phyloP scores from a whole-genome alignment of 1,140 invertebrate species.

The Campoletis sonorensis region DNA sequence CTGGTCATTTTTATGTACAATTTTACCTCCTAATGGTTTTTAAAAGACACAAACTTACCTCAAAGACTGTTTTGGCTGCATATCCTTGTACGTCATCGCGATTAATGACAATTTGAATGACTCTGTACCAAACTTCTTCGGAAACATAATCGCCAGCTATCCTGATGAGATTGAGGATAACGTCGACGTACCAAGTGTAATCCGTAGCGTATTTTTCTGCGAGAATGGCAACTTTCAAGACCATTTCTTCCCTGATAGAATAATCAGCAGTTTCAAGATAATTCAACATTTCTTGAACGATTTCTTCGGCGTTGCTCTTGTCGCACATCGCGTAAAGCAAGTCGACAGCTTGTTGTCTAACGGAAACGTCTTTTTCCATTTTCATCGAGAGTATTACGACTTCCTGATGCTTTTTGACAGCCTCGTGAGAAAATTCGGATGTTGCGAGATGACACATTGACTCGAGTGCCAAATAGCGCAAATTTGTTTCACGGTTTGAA shows the following conservation, averaged over 20 bases:
- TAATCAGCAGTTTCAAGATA: constrained; percentile 99
- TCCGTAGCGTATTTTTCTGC: constrained; percentile 99
- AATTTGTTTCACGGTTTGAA: constrained; percentile 98
- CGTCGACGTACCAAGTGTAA: constrained; percentile 99
- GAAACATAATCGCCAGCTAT: constrained; percentile 99
- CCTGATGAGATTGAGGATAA: constrained; percentile 99
- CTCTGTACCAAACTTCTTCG: constrained; percentile 99
- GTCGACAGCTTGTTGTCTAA: constrained; percentile 98
- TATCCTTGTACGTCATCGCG: constrained; percentile 99
- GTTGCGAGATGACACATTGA: constrained; percentile 99
- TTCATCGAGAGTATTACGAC: constrained; percentile 99
- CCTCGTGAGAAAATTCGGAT: constrained; percentile 99
- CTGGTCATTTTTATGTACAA: too few relatives aligned
- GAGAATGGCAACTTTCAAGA: constrained; percentile 99
- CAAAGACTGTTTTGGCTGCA: constrained; percentile 99
- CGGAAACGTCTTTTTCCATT: constrained; percentile 99
- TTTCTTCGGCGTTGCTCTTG: constrained; percentile 99
- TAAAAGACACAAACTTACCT: constrained; percentile 77
- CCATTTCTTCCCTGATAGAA: constrained; percentile 99
- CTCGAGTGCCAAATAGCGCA: constrained; percentile 98
- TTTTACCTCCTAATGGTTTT: too few relatives aligned
- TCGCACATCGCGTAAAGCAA: constrained; percentile 99
- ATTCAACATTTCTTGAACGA: constrained; percentile 99
- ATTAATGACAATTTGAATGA: constrained; percentile 99
- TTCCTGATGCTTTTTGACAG: constrained; percentile 99